These are phyloP conservation scores for Anaspis maculata DNA, from an alignment of 2,888 invertebrate genomes.

Conservation along the genomic window DNA sequence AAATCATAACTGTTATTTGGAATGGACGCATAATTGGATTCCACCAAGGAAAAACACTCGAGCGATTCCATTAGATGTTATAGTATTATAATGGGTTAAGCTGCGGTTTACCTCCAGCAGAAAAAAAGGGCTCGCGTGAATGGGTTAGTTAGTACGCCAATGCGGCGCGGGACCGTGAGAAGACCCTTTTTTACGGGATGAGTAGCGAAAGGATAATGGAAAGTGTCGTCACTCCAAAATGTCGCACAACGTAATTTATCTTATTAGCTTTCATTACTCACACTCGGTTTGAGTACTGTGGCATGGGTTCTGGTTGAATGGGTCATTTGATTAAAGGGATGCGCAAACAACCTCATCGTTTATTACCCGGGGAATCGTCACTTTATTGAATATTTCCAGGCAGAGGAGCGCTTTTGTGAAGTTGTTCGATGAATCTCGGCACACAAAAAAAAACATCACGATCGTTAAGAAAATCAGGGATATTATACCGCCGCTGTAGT, in stretches of 20 bases:
- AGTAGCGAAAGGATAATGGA: conserved; percentile 24
- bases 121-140: too few relatives aligned
- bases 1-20: too few relatives aligned
- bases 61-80: too few relatives aligned
- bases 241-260: conserved; percentile 29
- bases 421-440: too few relatives aligned
- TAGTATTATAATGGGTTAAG: too few relatives aligned
- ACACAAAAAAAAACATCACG: too few relatives aligned
- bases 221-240: conserved; percentile 27
- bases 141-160: conserved; percentile 16
- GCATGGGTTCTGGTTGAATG: conserved; percentile 13
- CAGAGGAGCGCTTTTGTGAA: too few relatives aligned
- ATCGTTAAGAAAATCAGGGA: too few relatives aligned
- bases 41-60: too few relatives aligned
- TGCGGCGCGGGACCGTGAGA: conserved; percentile 17
- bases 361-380: not conserved
- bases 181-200: conserved; percentile 22
- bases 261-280: conserved; percentile 29
- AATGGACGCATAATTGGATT: conserved; percentile 1
- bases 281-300: conserved; percentile 15
- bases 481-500: too few relatives aligned
- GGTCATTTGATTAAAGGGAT: conserved; percentile 10
- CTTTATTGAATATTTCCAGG: not conserved
- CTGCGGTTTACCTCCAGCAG: too few relatives aligned
- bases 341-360: conserved; percentile 10